Conservation (phyloP, 2,888 invertebrate species). For the Ophion ventricosus region DNA sequence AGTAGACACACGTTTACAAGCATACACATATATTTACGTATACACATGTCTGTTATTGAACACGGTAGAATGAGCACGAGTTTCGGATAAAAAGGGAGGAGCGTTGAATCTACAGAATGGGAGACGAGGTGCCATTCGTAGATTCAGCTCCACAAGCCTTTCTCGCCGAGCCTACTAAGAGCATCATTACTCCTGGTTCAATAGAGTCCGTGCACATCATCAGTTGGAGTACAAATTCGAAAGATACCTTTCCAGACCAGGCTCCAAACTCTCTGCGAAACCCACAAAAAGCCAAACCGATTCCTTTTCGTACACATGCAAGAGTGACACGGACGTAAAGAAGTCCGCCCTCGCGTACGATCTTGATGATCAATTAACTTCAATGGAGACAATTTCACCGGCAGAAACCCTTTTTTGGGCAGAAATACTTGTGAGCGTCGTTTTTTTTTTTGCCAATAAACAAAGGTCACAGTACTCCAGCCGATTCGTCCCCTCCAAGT, state of each 20-base stretch:
- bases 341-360: background rate
- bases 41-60: constrained; percentile 18
- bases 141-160: constrained; percentile 44
- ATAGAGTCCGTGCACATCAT: constrained; percentile 38
- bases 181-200: constrained; percentile 55
- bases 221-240: background rate
- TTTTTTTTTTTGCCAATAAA: no score
- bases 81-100: constrained; percentile 41
- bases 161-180: constrained; percentile 52
- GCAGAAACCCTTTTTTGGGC: background rate
- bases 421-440: no score
- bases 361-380: background rate
- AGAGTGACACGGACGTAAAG: background rate
- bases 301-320: background rate
- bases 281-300: background rate
- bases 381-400: background rate
- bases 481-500: background rate
- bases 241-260: background rate
- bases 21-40: background rate
- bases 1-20: background rate
- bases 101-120: constrained; percentile 22
- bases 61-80: constrained; percentile 38
- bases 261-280: background rate
- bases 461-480: background rate
- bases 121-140: constrained; percentile 41